Conservation (phyloP, 2,888 invertebrate species). For the Philereme transversata region DNA sequence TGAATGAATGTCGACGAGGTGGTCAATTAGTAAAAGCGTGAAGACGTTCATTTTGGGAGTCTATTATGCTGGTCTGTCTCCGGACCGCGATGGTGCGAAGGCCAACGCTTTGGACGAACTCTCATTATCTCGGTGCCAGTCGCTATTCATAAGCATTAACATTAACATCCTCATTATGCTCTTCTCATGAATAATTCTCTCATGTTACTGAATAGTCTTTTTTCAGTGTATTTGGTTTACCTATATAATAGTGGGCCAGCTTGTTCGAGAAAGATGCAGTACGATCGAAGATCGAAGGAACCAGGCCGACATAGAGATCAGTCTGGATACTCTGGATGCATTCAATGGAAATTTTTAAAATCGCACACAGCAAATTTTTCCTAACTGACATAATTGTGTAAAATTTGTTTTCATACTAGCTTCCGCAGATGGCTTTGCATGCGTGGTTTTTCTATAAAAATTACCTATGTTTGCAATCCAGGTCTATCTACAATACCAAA, state of each 20-base stretch:
- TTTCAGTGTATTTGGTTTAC: conserved; percentile 31
- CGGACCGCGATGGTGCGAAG: conserved; percentile 69
- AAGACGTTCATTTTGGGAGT: conserved; percentile 74
- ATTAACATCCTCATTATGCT: conserved; percentile 75
- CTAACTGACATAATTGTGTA: no score
- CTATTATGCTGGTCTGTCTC: conserved; percentile 53
- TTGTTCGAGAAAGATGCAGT: conserved; percentile 3
- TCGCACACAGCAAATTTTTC: no score
- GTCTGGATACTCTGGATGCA: no score
- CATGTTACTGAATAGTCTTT: conserved; percentile 47
- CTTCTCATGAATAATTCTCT: conserved; percentile 73
- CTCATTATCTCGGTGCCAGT: conserved; percentile 63
- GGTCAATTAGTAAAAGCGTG: conserved; percentile 80
- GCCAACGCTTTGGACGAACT: conserved; percentile 58
- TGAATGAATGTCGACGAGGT: conserved; percentile 70
- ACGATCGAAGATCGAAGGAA: no score
- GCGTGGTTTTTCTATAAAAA: no score
- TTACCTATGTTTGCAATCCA: no score
- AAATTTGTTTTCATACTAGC: no score
- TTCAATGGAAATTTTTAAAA: no score
- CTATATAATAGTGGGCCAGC: conserved; percentile 27
- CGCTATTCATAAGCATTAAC: conserved; percentile 56
- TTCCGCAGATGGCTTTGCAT: no score
- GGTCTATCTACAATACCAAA: no score
- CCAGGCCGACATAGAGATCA: no score